Evolutionary conservation across 1,140 invertebrate species (phyloP), one percentile per base, ranked within the genome.

Genomic region (Drosophila navojoa): DNA sequence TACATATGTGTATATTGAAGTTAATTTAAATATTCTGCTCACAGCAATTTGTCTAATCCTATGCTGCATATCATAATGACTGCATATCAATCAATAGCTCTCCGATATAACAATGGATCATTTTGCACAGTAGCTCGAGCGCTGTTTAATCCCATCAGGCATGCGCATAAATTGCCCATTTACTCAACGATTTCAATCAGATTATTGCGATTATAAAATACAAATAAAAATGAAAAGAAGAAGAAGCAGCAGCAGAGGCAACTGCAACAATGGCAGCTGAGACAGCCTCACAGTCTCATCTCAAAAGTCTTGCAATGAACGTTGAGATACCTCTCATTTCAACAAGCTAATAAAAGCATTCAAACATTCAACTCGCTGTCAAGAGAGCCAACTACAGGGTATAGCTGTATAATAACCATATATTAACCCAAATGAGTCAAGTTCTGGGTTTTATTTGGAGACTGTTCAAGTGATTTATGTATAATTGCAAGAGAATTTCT

Each of bases 151-250:
- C 71, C 45, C 66, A 70, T 74, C 53, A 63, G 59, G 71, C 71
- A 74, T 70, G 53, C 66, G 66, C 59, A 74, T 74, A 70, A 74
- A 63, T 63, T 58, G 71, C 42, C 53, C 66, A 74, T 70, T 74
- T 69, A 27, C 58, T 53, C 64, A 73, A 16, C 59, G 66, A 62
- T 69, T 73, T 69, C 64, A 73, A 69, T 73, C 64, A 50, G 71
- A 73, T 73, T 73, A 73, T 69, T 69, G 64, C 50, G 64, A 57
- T 73, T 67, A 60, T 60, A 72, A 60, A 59, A 53, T 2, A 4
- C 11, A 57, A 2, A 57, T 32, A 47, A 57, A 49, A 9, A 11
- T 40, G 53, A n/a, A 19, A 11, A 49, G 49, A 57, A 42, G 4
- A 10, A 25, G 32, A 58, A 22, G n/a, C 29, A 64, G 2, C 7